Base-by-base conservation (phyloP, 2,888 invertebrate genomes). In the Adelphocoris suturalis region DNA sequence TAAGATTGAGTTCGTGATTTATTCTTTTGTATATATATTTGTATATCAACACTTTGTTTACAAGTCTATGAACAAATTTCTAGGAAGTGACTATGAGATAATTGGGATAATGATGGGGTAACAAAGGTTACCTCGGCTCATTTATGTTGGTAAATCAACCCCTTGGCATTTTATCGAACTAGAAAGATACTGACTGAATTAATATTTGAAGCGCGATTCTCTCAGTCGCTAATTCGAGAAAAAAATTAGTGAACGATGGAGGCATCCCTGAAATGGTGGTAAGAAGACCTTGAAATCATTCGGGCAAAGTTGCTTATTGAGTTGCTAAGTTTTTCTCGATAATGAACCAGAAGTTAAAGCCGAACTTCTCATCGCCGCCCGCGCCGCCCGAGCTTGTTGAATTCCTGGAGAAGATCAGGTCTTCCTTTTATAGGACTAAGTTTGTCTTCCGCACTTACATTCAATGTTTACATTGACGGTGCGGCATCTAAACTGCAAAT, bases 261-360 rank as follows among this genome's bases (percentile, higher is more conserved):
- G 52, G 52, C 12, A 52, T 52, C 12, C 11, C 52, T 13, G 52
- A 52, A 52, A 52, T 52, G 52, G 52, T 3, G 16, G 52, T 16
- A 14, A 11, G 16, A 11, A 52, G 52, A 52, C 52, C 52, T 52
- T 52, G 75, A 75, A 28, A 37, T 80, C 80, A 80, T 28, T 80
- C 80, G 14, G 46, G 37, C 37, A 80, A 80, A 80, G 80, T 80
- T 80, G 37, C 80, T 80, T 80, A 80, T 80, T 80, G 80, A 80
- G 80, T 80, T 80, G 80, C 80, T 80, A 80, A 80, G 80, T 80
- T 80, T 80, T 80, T 80, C 80, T 46, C 80, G 80, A 80, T 80
- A 80, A 80, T 80, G 80, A 80, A 80, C 27, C 80, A 37, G 27
- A 46, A 46, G 28, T 80, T 80, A 80, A 80, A 80, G 80, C 80